Percentiles rank a stretch among this genome's conserved stretches.
These are phyloP conservation scores for Catharus fuscescens DNA, from an alignment of 2,113 vertebrate genomes.

Conservation along the genomic window DNA sequence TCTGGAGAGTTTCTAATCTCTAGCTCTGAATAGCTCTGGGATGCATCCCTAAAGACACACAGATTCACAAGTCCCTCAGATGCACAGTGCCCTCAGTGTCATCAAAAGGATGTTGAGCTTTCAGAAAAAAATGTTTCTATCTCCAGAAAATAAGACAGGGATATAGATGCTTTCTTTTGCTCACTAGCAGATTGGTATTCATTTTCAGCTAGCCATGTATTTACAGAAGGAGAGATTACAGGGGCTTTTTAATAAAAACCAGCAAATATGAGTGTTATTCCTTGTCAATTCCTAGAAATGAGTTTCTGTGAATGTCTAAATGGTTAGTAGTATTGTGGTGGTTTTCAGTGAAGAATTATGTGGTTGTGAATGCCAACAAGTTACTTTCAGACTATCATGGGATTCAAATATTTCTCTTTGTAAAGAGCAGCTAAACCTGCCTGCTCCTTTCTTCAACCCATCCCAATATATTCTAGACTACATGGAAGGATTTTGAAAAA, in stretches of 20 bases:
- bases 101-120: neutral
- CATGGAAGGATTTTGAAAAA: neutral
- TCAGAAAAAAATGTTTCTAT: slow-evolving; percentile 6
- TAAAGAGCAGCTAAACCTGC: neutral
- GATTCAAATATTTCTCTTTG: neutral
- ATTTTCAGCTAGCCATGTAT: neutral
- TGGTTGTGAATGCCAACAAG: neutral
- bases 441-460: neutral
- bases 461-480: neutral
- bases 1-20: neutral
- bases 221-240: neutral
- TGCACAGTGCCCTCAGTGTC: neutral
- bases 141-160: neutral
- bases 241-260: neutral
- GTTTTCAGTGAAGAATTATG: slow-evolving; percentile 12
- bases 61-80: neutral
- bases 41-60: neutral
- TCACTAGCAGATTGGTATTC: neutral
- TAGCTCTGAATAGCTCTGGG: neutral
- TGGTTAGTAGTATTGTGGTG: neutral
- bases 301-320: neutral
- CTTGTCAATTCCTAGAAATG: neutral
- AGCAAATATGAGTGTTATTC: neutral
- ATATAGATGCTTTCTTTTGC: neutral
- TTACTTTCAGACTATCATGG: neutral